Conservation (phyloP, 2,113 vertebrate genomes). For the Pluvianellus socialis region DNA sequence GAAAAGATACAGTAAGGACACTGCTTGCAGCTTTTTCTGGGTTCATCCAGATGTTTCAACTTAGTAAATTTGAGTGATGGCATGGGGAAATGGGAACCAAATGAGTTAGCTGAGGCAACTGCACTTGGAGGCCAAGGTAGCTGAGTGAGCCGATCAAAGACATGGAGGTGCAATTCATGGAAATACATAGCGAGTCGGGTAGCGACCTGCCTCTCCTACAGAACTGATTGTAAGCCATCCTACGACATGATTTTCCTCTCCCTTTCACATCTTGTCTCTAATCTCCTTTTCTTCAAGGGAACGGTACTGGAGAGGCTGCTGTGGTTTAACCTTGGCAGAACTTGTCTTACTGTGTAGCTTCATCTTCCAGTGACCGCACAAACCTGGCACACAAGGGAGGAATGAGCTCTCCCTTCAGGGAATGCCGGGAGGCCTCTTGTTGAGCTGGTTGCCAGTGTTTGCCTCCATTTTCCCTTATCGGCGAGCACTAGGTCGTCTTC, state of each 20-base stretch:
- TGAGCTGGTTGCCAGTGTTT: not conserved
- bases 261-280: slow-evolving; percentile 1
- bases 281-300: not conserved
- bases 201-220: not conserved
- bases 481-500: not conserved
- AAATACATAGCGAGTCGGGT: not conserved
- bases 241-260: not conserved
- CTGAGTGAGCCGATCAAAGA: not conserved
- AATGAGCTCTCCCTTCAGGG: not conserved
- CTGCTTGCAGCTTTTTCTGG: not conserved
- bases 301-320: not conserved
- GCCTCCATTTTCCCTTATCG: not conserved
- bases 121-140: not conserved
- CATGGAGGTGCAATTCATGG: not conserved
- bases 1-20: not conserved
- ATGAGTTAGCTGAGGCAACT: not conserved
- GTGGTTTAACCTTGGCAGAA: not conserved
- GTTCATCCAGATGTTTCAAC: not conserved
- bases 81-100: not conserved
- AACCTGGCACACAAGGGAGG: not conserved
- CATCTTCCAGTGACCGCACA: not conserved
- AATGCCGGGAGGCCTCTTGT: not conserved
- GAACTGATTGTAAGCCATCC: not conserved
- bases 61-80: not conserved
- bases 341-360: not conserved